Evolutionary conservation across 1,140 invertebrate species (phyloP), one percentile per base, ranked within the genome.

Genomic region (Drosophila baimaii): DNA sequence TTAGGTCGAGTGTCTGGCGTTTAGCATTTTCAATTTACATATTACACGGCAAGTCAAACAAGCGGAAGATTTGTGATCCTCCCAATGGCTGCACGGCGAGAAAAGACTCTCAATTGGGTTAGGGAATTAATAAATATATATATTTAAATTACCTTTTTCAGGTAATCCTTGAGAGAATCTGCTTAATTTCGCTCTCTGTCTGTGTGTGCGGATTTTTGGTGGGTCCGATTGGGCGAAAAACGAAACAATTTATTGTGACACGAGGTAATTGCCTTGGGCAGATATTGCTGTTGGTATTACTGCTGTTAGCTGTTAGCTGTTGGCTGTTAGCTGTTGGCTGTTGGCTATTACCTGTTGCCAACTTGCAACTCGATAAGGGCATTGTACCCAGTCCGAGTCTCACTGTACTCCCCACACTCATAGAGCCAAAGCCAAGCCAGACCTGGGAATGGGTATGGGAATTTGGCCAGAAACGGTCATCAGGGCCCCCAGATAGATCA

Each of bases 21-120:
- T 88, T 88, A 88, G 83, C 83, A 88, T 88, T 88, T 89, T 83
- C 83, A 88, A 88, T 88, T 88, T 88, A 89, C 83, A 88, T 88
- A 88, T 88, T 88, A 88, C 83, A 88, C 85, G 80, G 80, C 56
- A 71, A 85, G 77, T 78, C 75, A 78, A 83, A 84, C 83, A 88
- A 83, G 69, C 66, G 43, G 55, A 71, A 71, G 83, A 88, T 88
- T 88, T 89, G 83, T 89, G 58, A 81, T 68, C 62, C 63, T 21
- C 21, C 44, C 27, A 19, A 33, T 62, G 19, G 12, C 9, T 27
- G 56, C 56, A 65, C 61, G 15, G 35, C 6, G 12, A 41, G 19
- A 63, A 49, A 29, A 49, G 9, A n/a, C n/a, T n/a, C n/a, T n/a
- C n/a, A n/a, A n/a, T n/a, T n/a, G n/a, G n/a, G n/a, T n/a, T n/a